Evolutionary conservation across 2,888 invertebrate species (phyloP).

Genomic region (Amphiduros pacificus): DNA sequence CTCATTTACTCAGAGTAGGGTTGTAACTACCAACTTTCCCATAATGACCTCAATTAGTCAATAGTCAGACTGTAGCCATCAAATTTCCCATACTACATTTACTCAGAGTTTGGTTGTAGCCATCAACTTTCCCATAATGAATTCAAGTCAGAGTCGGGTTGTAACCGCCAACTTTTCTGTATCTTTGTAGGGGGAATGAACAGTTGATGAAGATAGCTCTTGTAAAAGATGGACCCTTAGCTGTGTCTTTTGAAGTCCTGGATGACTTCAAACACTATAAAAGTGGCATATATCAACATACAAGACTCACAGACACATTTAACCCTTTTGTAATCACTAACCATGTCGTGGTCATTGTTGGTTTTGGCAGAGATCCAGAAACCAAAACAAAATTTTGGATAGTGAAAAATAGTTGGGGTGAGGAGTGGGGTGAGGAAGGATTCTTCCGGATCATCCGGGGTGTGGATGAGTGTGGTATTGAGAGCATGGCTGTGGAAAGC

Average conservation of each 20-base stretch:
- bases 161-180: too few species aligned
- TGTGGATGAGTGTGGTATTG: slow-evolving; percentile 57
- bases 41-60: too few species aligned
- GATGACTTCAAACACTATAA: slow-evolving; percentile 51
- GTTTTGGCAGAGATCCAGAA: slow-evolving; percentile 58
- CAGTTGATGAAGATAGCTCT: slow-evolving; percentile 59
- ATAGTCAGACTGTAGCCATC: too few species aligned
- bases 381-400: slow-evolving; percentile 57
- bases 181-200: slow-evolving; percentile 59
- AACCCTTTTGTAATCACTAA: slow-evolving; percentile 62
- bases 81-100: too few species aligned
- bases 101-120: too few species aligned
- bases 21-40: too few species aligned
- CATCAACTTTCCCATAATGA: too few species aligned
- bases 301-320: slow-evolving; percentile 48
- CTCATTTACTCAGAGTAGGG: too few species aligned
- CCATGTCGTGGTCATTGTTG: slow-evolving; percentile 62
- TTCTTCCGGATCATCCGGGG: slow-evolving; percentile 57
- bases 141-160: too few species aligned
- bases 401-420: slow-evolving; percentile 58
- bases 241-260: slow-evolving; percentile 62
- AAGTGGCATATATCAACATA: slow-evolving; percentile 62
- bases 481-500: slow-evolving; percentile 53
- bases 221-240: slow-evolving; percentile 60
- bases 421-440: slow-evolving; percentile 54